Percentiles rank a stretch among this genome's conserved stretches.
These are phyloP conservation scores for Bombus pascuorum DNA, from an alignment of 1,140 invertebrate species.

Conservation along the genomic window DNA sequence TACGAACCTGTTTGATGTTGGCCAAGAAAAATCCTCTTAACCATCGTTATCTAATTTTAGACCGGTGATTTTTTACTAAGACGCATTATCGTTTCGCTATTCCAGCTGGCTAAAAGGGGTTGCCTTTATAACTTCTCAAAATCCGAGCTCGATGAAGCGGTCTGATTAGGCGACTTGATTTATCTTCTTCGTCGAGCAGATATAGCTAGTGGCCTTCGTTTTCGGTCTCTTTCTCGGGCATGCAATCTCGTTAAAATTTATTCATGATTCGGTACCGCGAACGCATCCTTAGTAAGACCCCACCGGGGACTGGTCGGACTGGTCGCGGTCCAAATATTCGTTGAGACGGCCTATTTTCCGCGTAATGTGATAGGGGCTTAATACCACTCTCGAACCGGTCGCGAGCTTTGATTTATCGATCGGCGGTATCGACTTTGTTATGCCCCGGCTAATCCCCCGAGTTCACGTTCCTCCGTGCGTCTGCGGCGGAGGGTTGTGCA, in stretches of 20 bases:
- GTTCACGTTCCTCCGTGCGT: neutral
- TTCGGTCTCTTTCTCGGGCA: conserved; percentile 2
- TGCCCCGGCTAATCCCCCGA: conserved; percentile 46
- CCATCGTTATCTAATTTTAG: conserved; percentile 32
- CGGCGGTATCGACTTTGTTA: conserved; percentile 67
- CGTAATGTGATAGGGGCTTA: conserved; percentile 66
- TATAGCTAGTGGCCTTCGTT: neutral
- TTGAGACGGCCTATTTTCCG: conserved; percentile 64
- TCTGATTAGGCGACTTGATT: conserved; percentile 74
- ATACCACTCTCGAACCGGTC: conserved; percentile 64
- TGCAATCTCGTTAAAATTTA: conserved; percentile 75
- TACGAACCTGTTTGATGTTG: too few species aligned
- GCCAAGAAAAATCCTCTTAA: neutral
- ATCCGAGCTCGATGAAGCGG: conserved; percentile 71
- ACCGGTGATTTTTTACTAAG: conserved; percentile 35
- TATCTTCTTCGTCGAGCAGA: conserved; percentile 50
- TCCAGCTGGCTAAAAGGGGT: neutral
- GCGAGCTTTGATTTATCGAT: conserved; percentile 64
- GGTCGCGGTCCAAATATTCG: conserved; percentile 70
- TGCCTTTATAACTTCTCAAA: conserved; percentile 67
- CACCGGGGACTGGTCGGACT: conserved; percentile 69
- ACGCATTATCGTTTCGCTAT: conserved; percentile 6
- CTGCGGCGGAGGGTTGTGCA: conserved; percentile 1
- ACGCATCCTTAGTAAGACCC: conserved; percentile 57
- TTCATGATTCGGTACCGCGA: conserved; percentile 66